These are phyloP conservation scores for Drosophila guanche DNA, from an alignment of 1,140 invertebrate genomes.

Conservation along the genomic window DNA sequence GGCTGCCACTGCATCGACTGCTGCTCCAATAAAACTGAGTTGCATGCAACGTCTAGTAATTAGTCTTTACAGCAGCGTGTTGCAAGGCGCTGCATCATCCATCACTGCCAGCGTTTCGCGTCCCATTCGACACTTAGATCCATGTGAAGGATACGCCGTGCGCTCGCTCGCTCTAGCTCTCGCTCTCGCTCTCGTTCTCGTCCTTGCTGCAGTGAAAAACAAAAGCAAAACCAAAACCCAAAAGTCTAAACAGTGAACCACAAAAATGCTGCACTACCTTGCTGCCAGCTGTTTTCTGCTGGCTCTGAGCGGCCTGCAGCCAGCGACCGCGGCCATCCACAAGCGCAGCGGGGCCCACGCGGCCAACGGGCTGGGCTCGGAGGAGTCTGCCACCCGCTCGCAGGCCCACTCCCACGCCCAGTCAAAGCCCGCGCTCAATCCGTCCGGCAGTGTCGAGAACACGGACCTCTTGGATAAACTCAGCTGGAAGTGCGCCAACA, in stretches of 20 bases:
- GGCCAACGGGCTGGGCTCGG: constrained; percentile 28
- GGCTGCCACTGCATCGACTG: constrained; percentile 15
- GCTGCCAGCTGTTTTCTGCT: constrained; percentile 57
- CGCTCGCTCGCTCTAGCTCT: constrained; percentile 13
- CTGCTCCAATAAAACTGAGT: constrained; percentile 83
- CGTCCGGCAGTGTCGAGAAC: constrained; percentile 48
- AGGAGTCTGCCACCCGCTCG: constrained; percentile 4
- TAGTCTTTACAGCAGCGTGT: constrained; percentile 73
- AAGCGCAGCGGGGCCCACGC: constrained; percentile 64
- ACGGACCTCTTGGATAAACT: constrained; percentile 75
- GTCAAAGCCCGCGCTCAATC: constrained; percentile 25
- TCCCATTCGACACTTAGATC: constrained; percentile 36
- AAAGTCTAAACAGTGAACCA: constrained; percentile 2
- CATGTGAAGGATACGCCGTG: constrained; percentile 76
- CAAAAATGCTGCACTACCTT: constrained; percentile 45
- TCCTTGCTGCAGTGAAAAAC: constrained; percentile 42
- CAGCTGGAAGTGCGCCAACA: constrained; percentile 82
- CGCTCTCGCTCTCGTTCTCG: constrained; percentile 38
- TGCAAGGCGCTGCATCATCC: constrained; percentile 65
- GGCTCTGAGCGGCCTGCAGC: constrained; percentile 36
- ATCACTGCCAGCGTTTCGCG: constrained; percentile 46
- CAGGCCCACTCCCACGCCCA: neutral
- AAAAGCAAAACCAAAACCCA: neutral
- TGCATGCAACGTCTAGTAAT: constrained; percentile 75
- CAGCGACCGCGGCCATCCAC: constrained; percentile 57